Base-by-base conservation (phyloP, 2,113 vertebrate species). In the Rhinoderma darwinii region DNA sequence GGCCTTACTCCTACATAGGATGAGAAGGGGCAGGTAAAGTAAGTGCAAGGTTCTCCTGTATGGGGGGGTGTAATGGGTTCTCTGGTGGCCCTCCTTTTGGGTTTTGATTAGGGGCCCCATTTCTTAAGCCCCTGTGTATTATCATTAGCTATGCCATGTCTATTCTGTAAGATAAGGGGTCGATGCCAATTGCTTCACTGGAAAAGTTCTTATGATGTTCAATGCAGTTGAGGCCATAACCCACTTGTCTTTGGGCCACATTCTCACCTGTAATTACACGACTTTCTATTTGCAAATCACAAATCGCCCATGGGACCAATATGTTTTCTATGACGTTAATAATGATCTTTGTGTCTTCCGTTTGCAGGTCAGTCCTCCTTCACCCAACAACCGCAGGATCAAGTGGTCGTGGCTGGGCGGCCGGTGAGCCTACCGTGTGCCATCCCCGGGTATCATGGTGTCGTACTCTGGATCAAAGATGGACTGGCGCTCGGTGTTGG, bases 381-480 rank as follows among this genome's bases (percentile, higher is more conserved):
- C 92, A 96, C 96, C 20, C 97, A 98, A 92, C 97, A 99, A 91
- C 98, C 98, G 5, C 96, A 98, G 91, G 98, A 99, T 93, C 94
- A 98, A 92, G 97, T 99, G 84, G 98, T 98, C 90, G 95, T 99
- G 14, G 97, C 97, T 0, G 98, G 98, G 47, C 97, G 99, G 92
- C 97, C 96, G 0, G 97, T 97, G 90, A 99, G 97, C 0, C 93
- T 99, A 88, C 95, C 96, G 0, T 99, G 98, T 1, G 96, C 97
- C 78, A 98, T 99, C 89, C 97, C 98, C 0, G 96, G 96, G 59
- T 99, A 99, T 22, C 97, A 96, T 32, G 98, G 98, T 5, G 95
- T 99, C 0, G 97, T 99, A 68, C 95, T 99, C 18, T 99, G 98
- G 98, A 98, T 99, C 89, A 99, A 99, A 89, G 97, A 99, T 0